Evolutionary conservation across 2,797 vertebrate species (phyloP).

Genomic region (Micromesistius poutassou): DNA sequence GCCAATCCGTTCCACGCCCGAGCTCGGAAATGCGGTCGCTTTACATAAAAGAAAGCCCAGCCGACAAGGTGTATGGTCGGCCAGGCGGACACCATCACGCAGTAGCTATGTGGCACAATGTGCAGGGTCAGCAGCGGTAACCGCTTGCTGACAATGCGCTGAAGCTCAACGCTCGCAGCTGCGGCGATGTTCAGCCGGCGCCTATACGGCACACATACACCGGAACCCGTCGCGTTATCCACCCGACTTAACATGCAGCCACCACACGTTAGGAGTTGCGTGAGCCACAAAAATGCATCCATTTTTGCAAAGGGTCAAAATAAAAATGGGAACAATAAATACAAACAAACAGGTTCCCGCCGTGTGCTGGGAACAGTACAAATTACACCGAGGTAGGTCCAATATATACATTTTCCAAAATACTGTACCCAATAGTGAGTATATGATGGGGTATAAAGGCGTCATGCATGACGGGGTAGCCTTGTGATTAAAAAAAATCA

Average conservation of each 20-base stretch:
- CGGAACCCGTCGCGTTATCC: background rate
- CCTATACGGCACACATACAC: background rate
- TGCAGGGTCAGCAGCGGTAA: conserved; percentile 69
- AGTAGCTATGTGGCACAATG: conserved; percentile 47
- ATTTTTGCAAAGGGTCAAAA: no score
- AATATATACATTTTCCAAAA: background rate
- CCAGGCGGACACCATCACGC: conserved; percentile 44
- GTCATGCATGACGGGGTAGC: conserved; percentile 10
- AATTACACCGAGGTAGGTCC: no score
- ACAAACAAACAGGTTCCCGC: background rate
- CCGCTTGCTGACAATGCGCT: conserved; percentile 55
- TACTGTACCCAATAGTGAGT: background rate
- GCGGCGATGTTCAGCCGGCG: conserved; percentile 42
- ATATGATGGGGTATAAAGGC: background rate
- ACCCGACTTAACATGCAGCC: background rate
- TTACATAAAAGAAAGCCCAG: conserved; percentile 41
- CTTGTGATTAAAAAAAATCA: conserved; percentile 4
- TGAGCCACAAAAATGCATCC: background rate
- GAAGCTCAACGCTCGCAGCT: conserved; percentile 48
- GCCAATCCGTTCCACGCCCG: background rate
- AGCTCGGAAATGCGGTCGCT: conserved; percentile 20
- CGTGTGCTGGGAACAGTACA: background rate
- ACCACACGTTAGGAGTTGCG: no score
- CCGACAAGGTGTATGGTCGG: conserved; percentile 38
- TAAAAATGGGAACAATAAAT: background rate